Conservation (phyloP, 2,797 vertebrate species). For the Poeciliopsis turneri region DNA sequence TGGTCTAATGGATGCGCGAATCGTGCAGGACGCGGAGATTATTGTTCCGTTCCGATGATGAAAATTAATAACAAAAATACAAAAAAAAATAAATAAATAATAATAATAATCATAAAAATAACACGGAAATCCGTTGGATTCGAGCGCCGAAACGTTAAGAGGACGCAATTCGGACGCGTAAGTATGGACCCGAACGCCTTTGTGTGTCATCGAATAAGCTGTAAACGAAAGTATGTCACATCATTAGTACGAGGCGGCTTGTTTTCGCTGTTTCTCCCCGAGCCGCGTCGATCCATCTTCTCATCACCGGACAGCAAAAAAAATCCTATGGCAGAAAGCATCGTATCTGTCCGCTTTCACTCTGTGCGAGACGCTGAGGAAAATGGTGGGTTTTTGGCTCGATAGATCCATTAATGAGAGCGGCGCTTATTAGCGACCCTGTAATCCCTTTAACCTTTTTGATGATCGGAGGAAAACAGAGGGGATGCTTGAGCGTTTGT, state of each 20-base stretch:
- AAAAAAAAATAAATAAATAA: too few species aligned
- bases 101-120: background rate
- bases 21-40: conserved; percentile 56
- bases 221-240: background rate
- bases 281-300: conserved; percentile 12
- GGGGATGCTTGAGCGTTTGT: background rate
- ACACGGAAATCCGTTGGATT: conserved; percentile 43
- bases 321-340: background rate
- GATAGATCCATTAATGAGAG: background rate
- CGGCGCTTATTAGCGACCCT: background rate
- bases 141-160: conserved; percentile 44
- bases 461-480: background rate
- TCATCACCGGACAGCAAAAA: background rate
- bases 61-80: background rate
- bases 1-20: conserved; percentile 77
- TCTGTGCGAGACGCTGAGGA: background rate
- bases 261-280: conserved; percentile 30
- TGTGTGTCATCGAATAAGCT: conserved; percentile 12
- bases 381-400: conserved; percentile 9
- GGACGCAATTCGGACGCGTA: conserved; percentile 66
- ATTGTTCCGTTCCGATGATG: conserved; percentile 19
- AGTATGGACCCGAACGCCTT: conserved; percentile 50
- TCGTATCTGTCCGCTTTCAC: background rate
- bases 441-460: conserved; percentile 4
- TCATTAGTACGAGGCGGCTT: conserved; percentile 14